Percentiles rank a stretch among this genome's conserved stretches.
phyloP scores from a whole-genome alignment of 2,113 vertebrate species.

The Pelvicachromis taeniatus region DNA sequence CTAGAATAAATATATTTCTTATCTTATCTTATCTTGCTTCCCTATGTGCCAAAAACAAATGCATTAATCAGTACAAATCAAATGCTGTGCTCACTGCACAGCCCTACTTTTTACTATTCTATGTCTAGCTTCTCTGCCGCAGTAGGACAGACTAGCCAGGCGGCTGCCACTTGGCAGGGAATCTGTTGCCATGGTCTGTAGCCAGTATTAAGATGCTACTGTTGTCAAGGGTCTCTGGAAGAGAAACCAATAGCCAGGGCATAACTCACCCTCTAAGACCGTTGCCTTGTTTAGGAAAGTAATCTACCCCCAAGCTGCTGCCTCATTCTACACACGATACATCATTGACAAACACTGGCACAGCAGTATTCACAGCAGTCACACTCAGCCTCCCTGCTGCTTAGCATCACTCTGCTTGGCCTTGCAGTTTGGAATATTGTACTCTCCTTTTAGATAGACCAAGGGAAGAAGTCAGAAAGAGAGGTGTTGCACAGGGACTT shows the following conservation, averaged over 20 bases:
- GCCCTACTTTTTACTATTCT: background rate
- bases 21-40: background rate
- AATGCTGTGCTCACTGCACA: background rate
- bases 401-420: conserved; percentile 1
- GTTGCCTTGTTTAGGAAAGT: conserved; percentile 51
- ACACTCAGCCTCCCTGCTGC: conserved; percentile 11
- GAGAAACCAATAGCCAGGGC: conserved; percentile 43
- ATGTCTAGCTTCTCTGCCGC: background rate
- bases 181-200: conserved; percentile 34
- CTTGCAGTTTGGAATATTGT: conserved; percentile 2
- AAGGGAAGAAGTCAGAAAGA: background rate
- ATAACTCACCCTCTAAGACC: conserved; percentile 56
- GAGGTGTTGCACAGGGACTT: background rate
- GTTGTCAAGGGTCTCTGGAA: conserved; percentile 51
- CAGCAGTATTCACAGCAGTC: conserved; percentile 40
- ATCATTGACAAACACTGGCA: conserved; percentile 60
- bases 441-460: background rate
- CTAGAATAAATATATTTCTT: too few species aligned
- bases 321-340: conserved; percentile 42
- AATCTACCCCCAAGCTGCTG: conserved; percentile 49
- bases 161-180: conserved; percentile 48
- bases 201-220: conserved; percentile 58
- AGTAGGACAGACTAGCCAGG: conserved; percentile 1
- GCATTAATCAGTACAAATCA: background rate
- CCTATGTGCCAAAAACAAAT: background rate